phyloP scores from a whole-genome alignment of 2,113 vertebrate species.

The Notarius quadriscutis region DNA sequence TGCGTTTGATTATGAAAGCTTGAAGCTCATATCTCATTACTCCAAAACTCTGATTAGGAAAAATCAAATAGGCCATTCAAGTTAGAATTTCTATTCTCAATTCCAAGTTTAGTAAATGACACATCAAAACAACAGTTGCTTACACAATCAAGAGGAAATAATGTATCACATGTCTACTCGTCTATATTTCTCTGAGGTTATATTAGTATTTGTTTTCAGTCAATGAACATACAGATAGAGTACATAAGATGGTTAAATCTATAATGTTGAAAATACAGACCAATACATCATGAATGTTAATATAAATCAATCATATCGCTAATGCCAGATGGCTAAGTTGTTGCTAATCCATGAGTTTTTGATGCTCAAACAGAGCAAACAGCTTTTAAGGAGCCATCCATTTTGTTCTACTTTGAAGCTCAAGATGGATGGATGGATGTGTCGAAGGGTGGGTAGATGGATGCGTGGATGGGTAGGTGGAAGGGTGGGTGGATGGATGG shows the following conservation, averaged over 20 bases:
- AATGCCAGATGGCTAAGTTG: background rate
- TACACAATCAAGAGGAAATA: background rate
- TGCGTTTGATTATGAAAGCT: background rate
- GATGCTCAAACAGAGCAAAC: background rate
- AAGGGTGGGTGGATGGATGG: background rate
- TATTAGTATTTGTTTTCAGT: background rate
- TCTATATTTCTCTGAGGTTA: background rate
- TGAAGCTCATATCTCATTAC: background rate
- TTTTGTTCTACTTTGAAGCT: background rate
- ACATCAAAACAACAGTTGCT: background rate
- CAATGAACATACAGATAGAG: background rate
- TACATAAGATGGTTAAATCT: background rate
- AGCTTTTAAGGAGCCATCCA: background rate
- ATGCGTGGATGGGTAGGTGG: background rate
- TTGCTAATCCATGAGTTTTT: background rate
- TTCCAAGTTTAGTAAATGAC: background rate
- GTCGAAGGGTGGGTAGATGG: background rate
- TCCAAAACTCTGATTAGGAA: background rate
- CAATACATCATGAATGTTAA: background rate
- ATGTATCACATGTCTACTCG: background rate
- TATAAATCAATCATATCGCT: background rate
- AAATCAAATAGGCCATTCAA: background rate
- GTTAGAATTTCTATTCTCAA: background rate
- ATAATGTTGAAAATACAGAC: background rate
- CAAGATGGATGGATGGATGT: background rate